Percentiles rank a stretch among this genome's conserved stretches.
Conservation (phyloP, 2,888 invertebrate species). For the Lamellibrachia satsuma region DNA sequence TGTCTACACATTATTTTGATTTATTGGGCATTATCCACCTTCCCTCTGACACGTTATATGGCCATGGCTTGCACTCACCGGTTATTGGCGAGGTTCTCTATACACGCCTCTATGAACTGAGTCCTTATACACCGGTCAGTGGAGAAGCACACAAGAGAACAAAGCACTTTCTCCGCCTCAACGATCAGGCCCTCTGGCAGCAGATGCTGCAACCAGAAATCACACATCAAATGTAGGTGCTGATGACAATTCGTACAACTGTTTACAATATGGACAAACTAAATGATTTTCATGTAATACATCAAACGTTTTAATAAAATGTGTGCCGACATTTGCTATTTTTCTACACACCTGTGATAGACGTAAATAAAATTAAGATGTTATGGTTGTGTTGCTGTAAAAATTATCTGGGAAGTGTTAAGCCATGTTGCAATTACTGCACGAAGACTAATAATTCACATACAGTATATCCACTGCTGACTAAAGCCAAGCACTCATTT, state of each 20-base stretch:
- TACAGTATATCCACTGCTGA: too few relatives aligned
- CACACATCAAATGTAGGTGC: background rate
- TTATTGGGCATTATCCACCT: too few relatives aligned
- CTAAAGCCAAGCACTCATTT: too few relatives aligned
- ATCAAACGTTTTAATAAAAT: background rate
- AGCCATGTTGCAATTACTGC: too few relatives aligned
- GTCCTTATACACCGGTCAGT: conserved; percentile 88
- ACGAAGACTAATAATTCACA: too few relatives aligned
- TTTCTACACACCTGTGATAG: too few relatives aligned
- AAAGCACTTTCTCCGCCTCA: conserved; percentile 93
- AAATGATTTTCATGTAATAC: background rate
- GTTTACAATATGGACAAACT: background rate
- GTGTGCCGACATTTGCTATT: too few relatives aligned
- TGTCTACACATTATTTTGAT: too few relatives aligned
- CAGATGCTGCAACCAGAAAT: background rate
- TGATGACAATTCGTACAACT: background rate
- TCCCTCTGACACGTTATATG: too few relatives aligned
- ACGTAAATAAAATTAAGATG: too few relatives aligned
- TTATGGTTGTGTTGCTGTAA: too few relatives aligned
- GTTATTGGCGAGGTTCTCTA: conserved; percentile 87
- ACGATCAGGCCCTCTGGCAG: conserved; percentile 88
- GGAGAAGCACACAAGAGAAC: conserved; percentile 87
- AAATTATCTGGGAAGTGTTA: too few relatives aligned
- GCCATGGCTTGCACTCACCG: conserved; percentile 67
- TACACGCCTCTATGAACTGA: conserved; percentile 93